phyloP scores from a whole-genome alignment of 2,797 vertebrate species.

The Coendou prehensilis region DNA sequence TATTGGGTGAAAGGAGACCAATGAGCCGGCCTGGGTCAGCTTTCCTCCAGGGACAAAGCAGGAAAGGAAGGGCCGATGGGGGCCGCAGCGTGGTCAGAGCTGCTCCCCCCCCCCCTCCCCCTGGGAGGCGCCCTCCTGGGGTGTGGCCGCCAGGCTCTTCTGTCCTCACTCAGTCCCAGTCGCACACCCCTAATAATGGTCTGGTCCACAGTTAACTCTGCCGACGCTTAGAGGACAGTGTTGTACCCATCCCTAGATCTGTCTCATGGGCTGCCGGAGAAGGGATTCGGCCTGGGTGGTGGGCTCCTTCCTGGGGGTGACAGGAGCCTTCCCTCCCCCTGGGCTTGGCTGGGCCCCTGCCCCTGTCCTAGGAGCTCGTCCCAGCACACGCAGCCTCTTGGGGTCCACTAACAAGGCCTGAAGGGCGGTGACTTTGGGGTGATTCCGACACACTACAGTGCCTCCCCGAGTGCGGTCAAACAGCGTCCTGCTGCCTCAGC shows the following conservation, averaged over 20 bases:
- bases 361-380: background rate
- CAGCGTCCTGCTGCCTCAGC: fast-evolving
- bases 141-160: fast-evolving
- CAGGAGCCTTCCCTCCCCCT: background rate
- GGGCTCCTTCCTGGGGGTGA: background rate
- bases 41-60: background rate
- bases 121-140: fast-evolving
- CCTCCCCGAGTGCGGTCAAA: fast-evolving
- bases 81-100: background rate
- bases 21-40: fast-evolving
- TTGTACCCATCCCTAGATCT: fast-evolving
- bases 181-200: fast-evolving
- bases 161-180: fast-evolving
- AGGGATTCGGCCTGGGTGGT: background rate
- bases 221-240: background rate
- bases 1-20: background rate
- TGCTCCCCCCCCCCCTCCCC: fast-evolving
- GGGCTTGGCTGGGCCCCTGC: background rate
- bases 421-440: fast-evolving
- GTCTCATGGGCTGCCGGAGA: fast-evolving
- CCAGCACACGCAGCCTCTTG: background rate
- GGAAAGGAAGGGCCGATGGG: background rate
- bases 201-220: background rate
- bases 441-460: fast-evolving
- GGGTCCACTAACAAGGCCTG: background rate